These are phyloP conservation scores for Pollachius pollachius DNA, from an alignment of 2,113 vertebrate species.

Conservation along the genomic window DNA sequence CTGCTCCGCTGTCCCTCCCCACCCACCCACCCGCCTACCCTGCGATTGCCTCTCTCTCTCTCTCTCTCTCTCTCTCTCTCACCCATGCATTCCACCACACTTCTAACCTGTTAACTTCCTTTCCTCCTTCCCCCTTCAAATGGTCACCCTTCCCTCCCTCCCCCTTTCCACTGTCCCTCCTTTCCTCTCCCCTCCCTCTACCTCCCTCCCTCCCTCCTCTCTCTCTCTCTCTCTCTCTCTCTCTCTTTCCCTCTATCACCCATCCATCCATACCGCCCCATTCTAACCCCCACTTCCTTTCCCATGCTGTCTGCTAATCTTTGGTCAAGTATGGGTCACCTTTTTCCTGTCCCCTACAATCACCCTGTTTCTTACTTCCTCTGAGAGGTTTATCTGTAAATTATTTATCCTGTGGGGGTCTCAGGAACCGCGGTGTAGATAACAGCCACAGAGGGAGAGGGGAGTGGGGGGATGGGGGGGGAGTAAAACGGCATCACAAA, in stretches of 20 bases:
- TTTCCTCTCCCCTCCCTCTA: conserved; percentile 31
- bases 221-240: not conserved
- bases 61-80: conserved; percentile 36
- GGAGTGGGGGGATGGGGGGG: too few species aligned
- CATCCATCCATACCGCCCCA: not conserved
- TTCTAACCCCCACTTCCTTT: too few species aligned
- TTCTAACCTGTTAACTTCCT: not conserved
- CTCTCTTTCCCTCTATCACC: conserved; percentile 10
- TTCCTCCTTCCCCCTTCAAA: conserved; percentile 37
- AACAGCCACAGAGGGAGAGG: too few species aligned
- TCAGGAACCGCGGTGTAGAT: too few species aligned
- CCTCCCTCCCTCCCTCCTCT: conserved; percentile 17
- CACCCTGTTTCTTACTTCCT: too few species aligned
- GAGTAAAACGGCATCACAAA: too few species aligned
- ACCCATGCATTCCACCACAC: conserved; percentile 43
- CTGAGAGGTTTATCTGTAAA: too few species aligned
- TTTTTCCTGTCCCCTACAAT: too few species aligned
- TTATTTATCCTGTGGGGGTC: too few species aligned
- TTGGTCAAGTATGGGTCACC: too few species aligned
- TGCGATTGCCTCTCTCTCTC: conserved; percentile 47
- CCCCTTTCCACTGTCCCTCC: conserved; percentile 48
- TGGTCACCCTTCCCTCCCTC: conserved; percentile 50
- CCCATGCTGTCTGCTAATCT: too few species aligned
- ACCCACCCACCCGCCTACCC: conserved; percentile 31
- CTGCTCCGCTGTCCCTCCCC: conserved; percentile 48